These are phyloP conservation scores for Ptycholaimellus sp. DNA, from an alignment of 2,888 invertebrate species.

Conservation along the genomic window DNA sequence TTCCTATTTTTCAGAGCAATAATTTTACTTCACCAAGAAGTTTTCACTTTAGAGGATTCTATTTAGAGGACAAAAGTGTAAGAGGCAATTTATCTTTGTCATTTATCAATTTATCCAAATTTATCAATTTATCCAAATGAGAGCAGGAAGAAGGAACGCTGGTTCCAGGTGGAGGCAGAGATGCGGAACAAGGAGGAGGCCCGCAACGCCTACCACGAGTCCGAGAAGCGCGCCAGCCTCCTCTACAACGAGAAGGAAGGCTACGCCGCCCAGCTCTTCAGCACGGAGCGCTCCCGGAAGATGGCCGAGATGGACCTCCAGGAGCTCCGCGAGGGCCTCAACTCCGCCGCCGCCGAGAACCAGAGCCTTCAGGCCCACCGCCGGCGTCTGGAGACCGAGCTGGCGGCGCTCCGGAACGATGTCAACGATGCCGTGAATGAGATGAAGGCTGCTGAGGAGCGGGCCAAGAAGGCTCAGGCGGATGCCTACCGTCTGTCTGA, in stretches of 20 bases:
- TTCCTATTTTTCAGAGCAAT: too few species aligned
- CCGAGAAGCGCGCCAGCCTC: conserved; percentile 81
- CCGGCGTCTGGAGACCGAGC: conserved; percentile 92
- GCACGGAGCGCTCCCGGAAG: conserved; percentile 88
- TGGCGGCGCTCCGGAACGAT: conserved; percentile 73
- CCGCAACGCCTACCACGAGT: conserved; percentile 79
- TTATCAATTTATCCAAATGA: too few species aligned
- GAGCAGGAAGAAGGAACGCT: too few species aligned
- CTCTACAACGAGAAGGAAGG: conserved; percentile 90
- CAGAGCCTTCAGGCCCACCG: conserved; percentile 79
- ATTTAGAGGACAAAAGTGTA: too few species aligned
- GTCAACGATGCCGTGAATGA: conserved; percentile 90
- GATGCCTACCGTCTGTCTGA: conserved; percentile 91
- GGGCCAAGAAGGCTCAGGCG: conserved; percentile 91
- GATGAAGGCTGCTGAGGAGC: conserved; percentile 91
- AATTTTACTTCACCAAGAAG: too few species aligned
- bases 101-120: too few species aligned
- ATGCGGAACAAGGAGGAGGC: conserved; percentile 86
- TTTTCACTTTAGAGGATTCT: too few species aligned
- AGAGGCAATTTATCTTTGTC: too few species aligned
- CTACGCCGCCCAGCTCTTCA: too few species aligned
- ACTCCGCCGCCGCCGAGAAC: conserved; percentile 73
- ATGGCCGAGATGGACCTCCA: conserved; percentile 86
- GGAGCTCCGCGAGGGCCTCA: conserved; percentile 85
- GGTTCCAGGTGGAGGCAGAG: conserved; percentile 55